Conservation (phyloP, 2,797 vertebrate genomes). For the Morelia viridis region DNA sequence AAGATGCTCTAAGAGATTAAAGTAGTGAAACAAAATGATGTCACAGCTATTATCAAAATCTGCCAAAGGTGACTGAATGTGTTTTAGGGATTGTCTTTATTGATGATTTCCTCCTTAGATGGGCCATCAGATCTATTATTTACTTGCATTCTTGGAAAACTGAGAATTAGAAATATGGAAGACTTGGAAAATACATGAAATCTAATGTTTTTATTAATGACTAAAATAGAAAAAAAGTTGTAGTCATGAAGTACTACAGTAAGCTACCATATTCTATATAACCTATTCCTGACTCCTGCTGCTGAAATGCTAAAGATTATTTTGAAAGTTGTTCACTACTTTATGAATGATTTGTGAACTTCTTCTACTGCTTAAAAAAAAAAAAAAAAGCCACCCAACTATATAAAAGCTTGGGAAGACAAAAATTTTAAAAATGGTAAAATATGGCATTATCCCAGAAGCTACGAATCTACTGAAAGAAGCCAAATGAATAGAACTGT, state of each 20-base stretch:
- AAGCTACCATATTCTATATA: neutral
- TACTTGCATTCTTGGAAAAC: neutral
- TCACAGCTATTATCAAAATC: slow-evolving; percentile 9
- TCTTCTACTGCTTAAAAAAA: neutral
- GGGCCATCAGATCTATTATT: slow-evolving; percentile 1
- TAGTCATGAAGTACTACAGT: neutral
- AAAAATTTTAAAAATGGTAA: neutral
- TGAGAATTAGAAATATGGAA: neutral
- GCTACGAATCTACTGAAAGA: neutral
- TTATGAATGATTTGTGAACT: neutral
- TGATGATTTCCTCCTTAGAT: neutral
- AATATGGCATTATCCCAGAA: neutral
- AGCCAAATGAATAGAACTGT: slow-evolving; percentile 6
- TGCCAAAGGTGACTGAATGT: slow-evolving; percentile 12
- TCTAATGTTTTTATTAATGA: neutral
- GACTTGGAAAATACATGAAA: neutral
- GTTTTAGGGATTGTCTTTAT: neutral
- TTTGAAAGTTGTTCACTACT: neutral
- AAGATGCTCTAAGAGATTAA: slow-evolving; percentile 11
- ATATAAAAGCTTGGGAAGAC: neutral
- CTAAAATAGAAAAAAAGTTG: neutral
- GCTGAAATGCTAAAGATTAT: neutral
- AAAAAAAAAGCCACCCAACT: too few relatives aligned
- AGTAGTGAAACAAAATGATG: slow-evolving; percentile 14
- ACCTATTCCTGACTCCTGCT: neutral